phyloP scores from a whole-genome alignment of 2,888 invertebrate species.

The Eristalis tenax region DNA sequence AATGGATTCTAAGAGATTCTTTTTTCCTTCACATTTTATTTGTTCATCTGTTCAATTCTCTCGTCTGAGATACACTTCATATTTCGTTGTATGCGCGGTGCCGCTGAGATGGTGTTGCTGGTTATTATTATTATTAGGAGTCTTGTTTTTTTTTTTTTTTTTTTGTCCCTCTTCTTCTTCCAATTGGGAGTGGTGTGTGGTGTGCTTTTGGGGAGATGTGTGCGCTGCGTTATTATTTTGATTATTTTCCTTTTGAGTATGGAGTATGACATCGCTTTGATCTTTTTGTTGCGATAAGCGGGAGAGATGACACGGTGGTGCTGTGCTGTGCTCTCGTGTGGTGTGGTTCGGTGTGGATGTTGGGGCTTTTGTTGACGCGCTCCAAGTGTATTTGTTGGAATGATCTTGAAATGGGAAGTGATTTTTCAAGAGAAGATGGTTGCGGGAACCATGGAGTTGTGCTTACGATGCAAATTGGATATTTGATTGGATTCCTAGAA shows the following conservation, averaged over 20 bases:
- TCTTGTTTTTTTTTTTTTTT: neutral
- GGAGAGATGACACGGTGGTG: neutral
- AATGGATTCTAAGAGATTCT: conserved; percentile 63
- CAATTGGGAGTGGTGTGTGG: conserved; percentile 60
- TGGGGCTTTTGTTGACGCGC: conserved; percentile 18
- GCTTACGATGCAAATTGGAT: neutral
- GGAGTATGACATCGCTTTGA: conserved; percentile 56
- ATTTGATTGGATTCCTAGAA: neutral
- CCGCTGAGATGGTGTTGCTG: conserved; percentile 12
- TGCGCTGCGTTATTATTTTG: conserved; percentile 37
- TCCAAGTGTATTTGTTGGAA: neutral
- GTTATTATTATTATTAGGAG: conserved; percentile 1
- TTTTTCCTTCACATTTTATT: conserved; percentile 1
- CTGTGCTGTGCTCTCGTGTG: too few species aligned
- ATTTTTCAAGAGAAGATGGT: conserved; percentile 1
- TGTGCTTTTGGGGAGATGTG: conserved; percentile 13
- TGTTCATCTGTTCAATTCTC: neutral
- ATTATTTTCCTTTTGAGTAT: neutral
- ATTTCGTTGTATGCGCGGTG: neutral
- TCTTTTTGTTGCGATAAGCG: conserved; percentile 48
- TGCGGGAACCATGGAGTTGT: neutral
- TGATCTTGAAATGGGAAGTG: conserved; percentile 9
- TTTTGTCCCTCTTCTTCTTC: conserved; percentile 23
- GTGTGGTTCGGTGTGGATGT: conserved; percentile 10
- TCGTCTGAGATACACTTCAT: neutral